Percentiles rank a stretch among this genome's conserved stretches.
phyloP scores from a whole-genome alignment of 2,888 invertebrate genomes.

The Clepsis dumicolana region DNA sequence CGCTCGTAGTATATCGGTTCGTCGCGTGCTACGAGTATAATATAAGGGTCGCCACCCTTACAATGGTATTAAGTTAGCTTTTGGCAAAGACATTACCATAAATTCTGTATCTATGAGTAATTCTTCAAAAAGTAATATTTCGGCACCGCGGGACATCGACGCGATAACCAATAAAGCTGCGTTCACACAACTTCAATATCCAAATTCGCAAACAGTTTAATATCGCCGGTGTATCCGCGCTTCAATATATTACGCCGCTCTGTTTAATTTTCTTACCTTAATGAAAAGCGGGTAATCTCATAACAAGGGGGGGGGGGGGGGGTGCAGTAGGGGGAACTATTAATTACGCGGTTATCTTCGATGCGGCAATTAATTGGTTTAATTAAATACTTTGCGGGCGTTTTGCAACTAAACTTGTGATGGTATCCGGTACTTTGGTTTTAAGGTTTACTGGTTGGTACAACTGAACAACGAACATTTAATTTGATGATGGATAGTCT shows the following conservation, averaged over 20 bases:
- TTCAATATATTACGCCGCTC: conserved; percentile 28
- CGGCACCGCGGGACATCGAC: background rate
- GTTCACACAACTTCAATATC: conserved; percentile 18
- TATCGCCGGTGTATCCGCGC: conserved; percentile 25
- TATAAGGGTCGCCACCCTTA: too few species aligned
- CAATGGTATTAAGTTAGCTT: too few species aligned
- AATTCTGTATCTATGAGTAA: background rate
- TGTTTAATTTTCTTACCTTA: conserved; percentile 40
- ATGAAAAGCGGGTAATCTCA: conserved; percentile 42
- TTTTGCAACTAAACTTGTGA: conserved; percentile 1
- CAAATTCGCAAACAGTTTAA: conserved; percentile 34
- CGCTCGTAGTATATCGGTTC: too few species aligned
- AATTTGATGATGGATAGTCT: too few species aligned
- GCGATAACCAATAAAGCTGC: conserved; percentile 14
- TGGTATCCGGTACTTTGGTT: background rate
- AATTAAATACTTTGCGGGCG: conserved; percentile 38
- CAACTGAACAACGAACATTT: background rate
- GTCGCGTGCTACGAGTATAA: too few species aligned
- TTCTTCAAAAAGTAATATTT: background rate
- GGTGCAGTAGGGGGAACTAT: conserved; percentile 22
- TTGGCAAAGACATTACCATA: too few species aligned
- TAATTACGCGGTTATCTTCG: conserved; percentile 42
- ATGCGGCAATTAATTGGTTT: conserved; percentile 37
- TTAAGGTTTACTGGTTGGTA: background rate
- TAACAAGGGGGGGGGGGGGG: conserved; percentile 4